Evolutionary conservation across 2,797 vertebrate species (phyloP).

Genomic region (Microctenopoma stevenorrisi): DNA sequence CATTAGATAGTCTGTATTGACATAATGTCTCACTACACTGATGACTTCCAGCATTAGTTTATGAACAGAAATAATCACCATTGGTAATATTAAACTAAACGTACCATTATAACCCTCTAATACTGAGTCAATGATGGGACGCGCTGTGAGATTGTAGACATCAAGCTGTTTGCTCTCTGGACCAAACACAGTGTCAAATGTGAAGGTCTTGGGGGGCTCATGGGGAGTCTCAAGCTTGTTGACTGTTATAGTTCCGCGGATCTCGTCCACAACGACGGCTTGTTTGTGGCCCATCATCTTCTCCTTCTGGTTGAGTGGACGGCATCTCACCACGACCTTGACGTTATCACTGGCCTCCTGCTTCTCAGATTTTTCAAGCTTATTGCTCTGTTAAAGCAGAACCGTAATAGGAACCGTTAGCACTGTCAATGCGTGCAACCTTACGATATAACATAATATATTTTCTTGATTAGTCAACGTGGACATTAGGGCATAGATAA

Average conservation of each 20-base stretch:
- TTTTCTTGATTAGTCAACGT: not conserved
- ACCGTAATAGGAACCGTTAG: not conserved
- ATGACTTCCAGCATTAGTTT: not conserved
- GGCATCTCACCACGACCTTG: constrained; percentile 97
- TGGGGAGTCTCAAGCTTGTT: constrained; percentile 92
- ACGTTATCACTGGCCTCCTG: constrained; percentile 94
- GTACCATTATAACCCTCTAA: constrained; percentile 98
- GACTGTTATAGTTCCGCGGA: constrained; percentile 95
- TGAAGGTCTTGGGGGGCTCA: constrained; percentile 98
- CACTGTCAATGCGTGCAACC: no score
- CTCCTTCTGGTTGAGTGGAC: constrained; percentile 95
- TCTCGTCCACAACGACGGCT: constrained; percentile 94
- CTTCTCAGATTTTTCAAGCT: constrained; percentile 88
- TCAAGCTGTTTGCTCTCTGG: constrained; percentile 98
- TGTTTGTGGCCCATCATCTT: constrained; percentile 89
- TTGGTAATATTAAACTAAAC: constrained; percentile 11
- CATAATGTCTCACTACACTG: not conserved
- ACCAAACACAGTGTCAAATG: constrained; percentile 97
- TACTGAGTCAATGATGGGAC: constrained; percentile 96
- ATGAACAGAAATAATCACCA: not conserved
- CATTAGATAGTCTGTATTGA: not conserved
- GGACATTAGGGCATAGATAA: no score
- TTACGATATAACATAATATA: not conserved
- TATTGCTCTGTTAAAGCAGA: constrained; percentile 84
- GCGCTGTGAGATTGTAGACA: constrained; percentile 97